A percentile compares a stretch with the other conserved stretches of the same genome.
Evolutionary conservation across 2,888 invertebrate species (phyloP).

Genomic region (Rhabditoides inermis): DNA sequence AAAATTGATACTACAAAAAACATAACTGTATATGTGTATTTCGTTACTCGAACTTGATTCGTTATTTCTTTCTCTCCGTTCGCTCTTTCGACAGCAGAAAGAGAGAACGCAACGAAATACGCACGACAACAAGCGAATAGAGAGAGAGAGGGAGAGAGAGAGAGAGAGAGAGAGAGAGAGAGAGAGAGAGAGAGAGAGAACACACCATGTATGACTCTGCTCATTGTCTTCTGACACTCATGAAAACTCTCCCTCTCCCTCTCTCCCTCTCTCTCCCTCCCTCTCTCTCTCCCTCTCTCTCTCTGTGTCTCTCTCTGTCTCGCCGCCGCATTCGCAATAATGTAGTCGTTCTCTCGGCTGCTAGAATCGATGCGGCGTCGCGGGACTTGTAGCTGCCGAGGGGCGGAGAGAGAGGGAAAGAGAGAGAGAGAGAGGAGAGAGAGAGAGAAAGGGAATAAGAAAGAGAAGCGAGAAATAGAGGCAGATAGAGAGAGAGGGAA

Average conservation of each 20-base stretch:
- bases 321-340: background rate
- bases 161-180: too few relatives aligned
- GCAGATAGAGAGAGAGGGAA: background rate
- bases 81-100: too few relatives aligned
- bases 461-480: background rate
- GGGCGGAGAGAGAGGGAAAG: slow-evolving; percentile 1
- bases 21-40: too few relatives aligned
- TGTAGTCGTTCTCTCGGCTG: background rate
- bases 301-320: background rate
- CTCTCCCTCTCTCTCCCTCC: background rate
- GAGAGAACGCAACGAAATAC: too few relatives aligned
- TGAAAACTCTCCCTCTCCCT: background rate
- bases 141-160: too few relatives aligned
- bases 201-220: too few relatives aligned
- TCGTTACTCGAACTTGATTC: too few relatives aligned
- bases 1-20: too few relatives aligned
- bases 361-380: too few relatives aligned
- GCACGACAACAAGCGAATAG: too few relatives aligned
- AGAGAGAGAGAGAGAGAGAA: too few relatives aligned
- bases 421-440: background rate
- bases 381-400: background rate
- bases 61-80: too few relatives aligned
- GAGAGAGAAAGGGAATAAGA: background rate
- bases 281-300: slow-evolving; percentile 1
- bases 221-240: background rate